These are phyloP conservation scores for Anarhynchus alexandrinus DNA, from an alignment of 2,113 vertebrate species.

Conservation along the genomic window DNA sequence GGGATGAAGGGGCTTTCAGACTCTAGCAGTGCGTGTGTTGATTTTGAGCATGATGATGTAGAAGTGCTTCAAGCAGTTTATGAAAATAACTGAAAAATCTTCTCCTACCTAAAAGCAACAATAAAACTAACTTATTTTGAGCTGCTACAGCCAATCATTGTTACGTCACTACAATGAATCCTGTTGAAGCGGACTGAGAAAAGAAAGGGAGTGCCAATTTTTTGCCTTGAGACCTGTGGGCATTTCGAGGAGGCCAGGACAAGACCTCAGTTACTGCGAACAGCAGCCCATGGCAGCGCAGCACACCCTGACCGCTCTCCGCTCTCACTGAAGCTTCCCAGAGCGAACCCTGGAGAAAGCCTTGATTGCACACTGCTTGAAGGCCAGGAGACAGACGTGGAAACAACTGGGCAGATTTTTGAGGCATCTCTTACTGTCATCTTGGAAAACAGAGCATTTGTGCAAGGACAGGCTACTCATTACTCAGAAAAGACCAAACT, in stretches of 20 bases:
- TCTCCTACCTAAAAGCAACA: not conserved
- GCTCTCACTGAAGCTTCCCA: not conserved
- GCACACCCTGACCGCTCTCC: not conserved
- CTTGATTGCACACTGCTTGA: too few relatives aligned
- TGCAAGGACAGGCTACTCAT: not conserved
- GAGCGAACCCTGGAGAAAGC: not conserved
- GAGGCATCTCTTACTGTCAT: not conserved
- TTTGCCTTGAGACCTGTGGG: not conserved
- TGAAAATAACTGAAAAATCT: not conserved
- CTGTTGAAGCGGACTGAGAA: not conserved
- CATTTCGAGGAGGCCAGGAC: not conserved
- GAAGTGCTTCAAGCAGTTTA: not conserved
- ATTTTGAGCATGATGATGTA: not conserved
- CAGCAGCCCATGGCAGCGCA: too few relatives aligned
- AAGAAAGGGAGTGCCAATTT: not conserved
- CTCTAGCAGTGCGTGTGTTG: not conserved
- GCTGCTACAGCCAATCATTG: not conserved
- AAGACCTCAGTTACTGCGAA: not conserved
- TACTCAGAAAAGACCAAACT: not conserved
- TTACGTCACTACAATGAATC: not conserved
- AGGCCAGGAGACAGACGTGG: not conserved
- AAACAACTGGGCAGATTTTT: not conserved
- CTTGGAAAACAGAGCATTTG: not conserved
- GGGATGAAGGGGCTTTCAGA: not conserved
- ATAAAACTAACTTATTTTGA: not conserved